Evolutionary conservation across 1,140 invertebrate species (phyloP), one percentile per base, ranked within the genome.

Genomic region (Andrena cerasifolii): DNA sequence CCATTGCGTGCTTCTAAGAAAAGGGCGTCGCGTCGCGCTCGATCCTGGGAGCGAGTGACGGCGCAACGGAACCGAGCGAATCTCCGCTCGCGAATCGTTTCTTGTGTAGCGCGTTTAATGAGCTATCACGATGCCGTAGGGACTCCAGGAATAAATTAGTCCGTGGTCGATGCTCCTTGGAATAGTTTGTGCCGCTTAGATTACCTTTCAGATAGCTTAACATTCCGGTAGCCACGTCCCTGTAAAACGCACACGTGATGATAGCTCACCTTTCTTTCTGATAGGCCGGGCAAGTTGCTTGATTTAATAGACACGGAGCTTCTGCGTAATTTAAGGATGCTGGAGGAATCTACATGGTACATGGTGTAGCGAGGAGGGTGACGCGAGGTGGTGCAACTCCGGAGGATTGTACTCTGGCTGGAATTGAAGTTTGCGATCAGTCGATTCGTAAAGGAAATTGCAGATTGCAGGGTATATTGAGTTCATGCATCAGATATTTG

Each of bases 1-100:
- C 77, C 87, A 87, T 79, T 59, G 70, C 24, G 53, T 43, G 51
- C 51, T 79, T 84, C 80, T 51, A 26, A 73, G 75, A 56, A 78
- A 66, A 72, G 45, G 68, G 67, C 68, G 67, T 74, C 68, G 54
- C 66, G 68, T 63, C 53, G 33, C 28, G 40, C 26, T 54, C 47
- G 68, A 28, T 73, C 49, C 56, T 47, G 65, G 28, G 65, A 59
- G 67, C 66, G 36, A 59, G 26, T 58, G 51, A 58, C 40, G 26
- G 16, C 28, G 58, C 49, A 75, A 56, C 49, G 58, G 26, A 56
- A 56, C 53, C 62, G 24, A 28, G 62, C 43, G 16, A 31, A 54
- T 28, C 71, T 31, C 67, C 33, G 33, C n/a, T 51, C 59, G 56
- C 76, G 76, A 31, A 73, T 73, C 58, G 59, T 78, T 78, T 78